Evolutionary conservation across 2,113 vertebrate genomes (phyloP).

Genomic region (Oostethus manadensis): DNA sequence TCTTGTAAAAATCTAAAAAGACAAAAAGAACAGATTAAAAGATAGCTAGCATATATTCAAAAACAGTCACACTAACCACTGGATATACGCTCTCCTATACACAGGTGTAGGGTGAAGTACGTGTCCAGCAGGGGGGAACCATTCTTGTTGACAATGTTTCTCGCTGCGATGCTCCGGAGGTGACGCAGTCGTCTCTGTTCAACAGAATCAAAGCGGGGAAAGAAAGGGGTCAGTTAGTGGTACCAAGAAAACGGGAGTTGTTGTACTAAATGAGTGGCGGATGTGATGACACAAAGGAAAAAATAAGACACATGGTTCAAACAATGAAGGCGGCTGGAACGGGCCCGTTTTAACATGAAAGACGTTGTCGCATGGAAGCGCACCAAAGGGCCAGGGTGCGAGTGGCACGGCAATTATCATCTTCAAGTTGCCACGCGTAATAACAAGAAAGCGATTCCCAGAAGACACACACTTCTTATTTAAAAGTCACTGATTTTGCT

Average conservation of each 20-base stretch:
- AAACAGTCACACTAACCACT: conserved; percentile 65
- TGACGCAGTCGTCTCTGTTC: conserved; percentile 90
- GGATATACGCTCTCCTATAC: conserved; percentile 75
- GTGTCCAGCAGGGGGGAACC: conserved; percentile 91
- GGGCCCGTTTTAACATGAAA: too few species aligned
- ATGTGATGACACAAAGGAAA: background rate
- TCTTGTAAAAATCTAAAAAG: conserved; percentile 90
- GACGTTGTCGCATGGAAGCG: too few species aligned
- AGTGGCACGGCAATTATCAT: too few species aligned
- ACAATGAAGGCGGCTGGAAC: too few species aligned
- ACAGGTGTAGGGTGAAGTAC: conserved; percentile 94
- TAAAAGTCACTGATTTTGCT: too few species aligned
- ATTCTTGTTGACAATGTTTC: conserved; percentile 91
- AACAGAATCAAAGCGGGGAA: conserved; percentile 1
- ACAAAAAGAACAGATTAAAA: conserved; percentile 15
- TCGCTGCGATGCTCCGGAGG: conserved; percentile 90
- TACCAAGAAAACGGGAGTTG: conserved; percentile 3
- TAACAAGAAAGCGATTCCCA: background rate
- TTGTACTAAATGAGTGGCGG: background rate
- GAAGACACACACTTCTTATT: background rate
- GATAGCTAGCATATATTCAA: background rate
- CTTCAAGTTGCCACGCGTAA: background rate
- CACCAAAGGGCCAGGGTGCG: too few species aligned
- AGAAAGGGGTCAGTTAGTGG: background rate
- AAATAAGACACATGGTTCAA: background rate